Percentiles rank a stretch among this genome's conserved stretches.
Conservation (phyloP, 1,140 invertebrate species). For the Papilio aristodemus region DNA sequence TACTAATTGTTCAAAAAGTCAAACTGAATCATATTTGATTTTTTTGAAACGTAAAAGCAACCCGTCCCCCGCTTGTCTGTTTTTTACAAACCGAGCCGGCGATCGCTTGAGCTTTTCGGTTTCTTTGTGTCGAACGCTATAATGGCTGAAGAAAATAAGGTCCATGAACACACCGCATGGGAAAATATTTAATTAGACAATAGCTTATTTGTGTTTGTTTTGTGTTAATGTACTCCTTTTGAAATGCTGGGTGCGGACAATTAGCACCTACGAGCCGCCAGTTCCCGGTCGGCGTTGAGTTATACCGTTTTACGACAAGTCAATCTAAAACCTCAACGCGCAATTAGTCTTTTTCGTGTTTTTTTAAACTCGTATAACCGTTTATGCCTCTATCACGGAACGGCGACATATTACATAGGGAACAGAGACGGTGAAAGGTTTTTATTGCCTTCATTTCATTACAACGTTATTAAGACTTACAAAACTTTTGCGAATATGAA, state of each 20-base stretch:
- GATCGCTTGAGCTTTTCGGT: constrained; percentile 52
- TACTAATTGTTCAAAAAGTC: too few species aligned
- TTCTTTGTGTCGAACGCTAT: constrained; percentile 54
- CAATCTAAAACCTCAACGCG: constrained; percentile 53
- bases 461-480: neutral
- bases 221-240: constrained; percentile 77
- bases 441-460: constrained; percentile 9
- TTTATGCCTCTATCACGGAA: constrained; percentile 24
- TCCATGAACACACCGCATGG: constrained; percentile 57
- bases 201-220: constrained; percentile 78
- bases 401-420: neutral
- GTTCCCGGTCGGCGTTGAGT: constrained; percentile 44
- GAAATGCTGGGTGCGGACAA: constrained; percentile 61
- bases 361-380: constrained; percentile 15
- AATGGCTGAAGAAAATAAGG: constrained; percentile 44
- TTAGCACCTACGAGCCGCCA: constrained; percentile 70
- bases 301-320: constrained; percentile 63
- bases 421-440: neutral
- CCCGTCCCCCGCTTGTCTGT: constrained; percentile 27
- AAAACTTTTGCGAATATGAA: neutral
- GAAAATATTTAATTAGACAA: constrained; percentile 80
- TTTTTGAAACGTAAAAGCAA: constrained; percentile 2
- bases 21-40: too few species aligned
- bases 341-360: constrained; percentile 49
- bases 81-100: constrained; percentile 56